Evolutionary conservation across 2,888 invertebrate genomes (phyloP).

Genomic region (Eristalis pertinax): DNA sequence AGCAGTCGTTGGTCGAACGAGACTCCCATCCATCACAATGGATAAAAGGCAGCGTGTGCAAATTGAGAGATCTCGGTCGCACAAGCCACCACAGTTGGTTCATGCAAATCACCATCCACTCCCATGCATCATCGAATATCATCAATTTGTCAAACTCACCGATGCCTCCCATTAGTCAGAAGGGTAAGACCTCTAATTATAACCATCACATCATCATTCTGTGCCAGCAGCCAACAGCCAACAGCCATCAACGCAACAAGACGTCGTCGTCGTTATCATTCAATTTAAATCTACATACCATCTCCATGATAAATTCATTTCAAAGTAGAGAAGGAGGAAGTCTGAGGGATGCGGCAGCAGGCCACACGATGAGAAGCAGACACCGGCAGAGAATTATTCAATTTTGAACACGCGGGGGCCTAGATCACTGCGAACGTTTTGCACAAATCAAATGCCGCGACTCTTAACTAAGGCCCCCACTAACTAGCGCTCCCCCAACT

Average conservation of each 20-base stretch:
- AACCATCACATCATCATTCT: neutral
- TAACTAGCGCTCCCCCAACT: neutral
- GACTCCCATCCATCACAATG: neutral
- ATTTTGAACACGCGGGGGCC: constrained; percentile 2
- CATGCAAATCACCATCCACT: neutral
- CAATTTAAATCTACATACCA: constrained; percentile 44
- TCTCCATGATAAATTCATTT: constrained; percentile 32
- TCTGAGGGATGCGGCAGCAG: too few relatives aligned
- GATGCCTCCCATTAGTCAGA: neutral
- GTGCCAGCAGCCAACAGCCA: neutral
- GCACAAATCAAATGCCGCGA: constrained; percentile 9
- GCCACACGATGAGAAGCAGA: neutral
- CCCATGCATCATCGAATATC: neutral
- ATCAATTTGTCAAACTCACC: neutral
- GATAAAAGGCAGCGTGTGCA: neutral
- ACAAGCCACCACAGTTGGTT: too few relatives aligned
- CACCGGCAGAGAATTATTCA: constrained; percentile 4
- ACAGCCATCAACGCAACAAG: neutral
- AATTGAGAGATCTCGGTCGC: neutral
- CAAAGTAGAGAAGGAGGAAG: constrained; percentile 23
- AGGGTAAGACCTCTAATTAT: neutral
- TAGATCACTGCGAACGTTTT: neutral
- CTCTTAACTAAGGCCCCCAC: neutral
- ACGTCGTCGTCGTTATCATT: constrained; percentile 21
- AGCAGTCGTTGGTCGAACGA: neutral